Conservation (phyloP, 2,113 vertebrate species). For the Tyto alba region DNA sequence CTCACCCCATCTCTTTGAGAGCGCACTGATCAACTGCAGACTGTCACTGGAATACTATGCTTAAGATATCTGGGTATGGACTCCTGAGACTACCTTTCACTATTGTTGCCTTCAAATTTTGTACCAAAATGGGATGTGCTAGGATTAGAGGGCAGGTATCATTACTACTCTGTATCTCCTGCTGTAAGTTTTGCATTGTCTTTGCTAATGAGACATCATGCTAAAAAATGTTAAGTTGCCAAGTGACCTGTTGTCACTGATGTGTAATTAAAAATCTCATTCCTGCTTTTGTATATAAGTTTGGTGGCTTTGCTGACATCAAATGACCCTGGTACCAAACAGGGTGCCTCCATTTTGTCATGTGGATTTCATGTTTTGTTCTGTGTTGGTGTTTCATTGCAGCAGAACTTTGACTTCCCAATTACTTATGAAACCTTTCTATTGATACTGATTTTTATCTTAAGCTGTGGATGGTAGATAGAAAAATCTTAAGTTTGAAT, state of each 20-base stretch:
- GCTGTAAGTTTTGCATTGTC: background rate
- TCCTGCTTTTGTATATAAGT: background rate
- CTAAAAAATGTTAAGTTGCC: background rate
- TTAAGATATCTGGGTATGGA: background rate
- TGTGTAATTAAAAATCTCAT: background rate
- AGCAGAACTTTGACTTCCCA: background rate
- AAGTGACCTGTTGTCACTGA: slow-evolving; percentile 18
- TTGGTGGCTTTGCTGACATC: slow-evolving; percentile 1
- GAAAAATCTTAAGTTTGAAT: slow-evolving; percentile 3
- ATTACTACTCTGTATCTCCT: background rate
- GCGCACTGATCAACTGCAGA: background rate
- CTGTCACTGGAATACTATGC: background rate
- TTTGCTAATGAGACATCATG: background rate
- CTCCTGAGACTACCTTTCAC: background rate
- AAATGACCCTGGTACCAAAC: background rate
- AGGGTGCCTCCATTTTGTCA: background rate
- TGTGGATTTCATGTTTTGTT: background rate
- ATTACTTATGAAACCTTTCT: background rate
- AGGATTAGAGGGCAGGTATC: background rate
- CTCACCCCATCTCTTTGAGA: background rate
- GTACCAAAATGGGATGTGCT: background rate
- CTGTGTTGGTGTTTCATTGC: background rate
- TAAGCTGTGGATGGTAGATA: background rate
- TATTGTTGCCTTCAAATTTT: background rate
- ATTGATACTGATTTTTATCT: background rate